Evolutionary conservation across 2,113 vertebrate species (phyloP).

Genomic region (Gavia stellata): DNA sequence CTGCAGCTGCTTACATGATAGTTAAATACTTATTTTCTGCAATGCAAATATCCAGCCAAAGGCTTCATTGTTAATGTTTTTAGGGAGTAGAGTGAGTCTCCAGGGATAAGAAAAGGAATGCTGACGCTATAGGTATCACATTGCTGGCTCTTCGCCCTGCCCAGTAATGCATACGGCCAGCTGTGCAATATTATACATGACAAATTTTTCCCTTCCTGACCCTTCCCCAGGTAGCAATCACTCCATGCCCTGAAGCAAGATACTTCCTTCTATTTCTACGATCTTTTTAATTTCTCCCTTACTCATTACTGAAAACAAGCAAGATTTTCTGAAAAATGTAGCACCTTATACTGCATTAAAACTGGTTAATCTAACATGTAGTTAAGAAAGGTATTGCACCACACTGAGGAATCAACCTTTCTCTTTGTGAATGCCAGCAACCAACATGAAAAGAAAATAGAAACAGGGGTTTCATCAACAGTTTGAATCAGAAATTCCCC

Average conservation of each 20-base stretch:
- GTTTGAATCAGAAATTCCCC: neutral
- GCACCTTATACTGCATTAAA: neutral
- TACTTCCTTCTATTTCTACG: neutral
- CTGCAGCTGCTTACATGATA: neutral
- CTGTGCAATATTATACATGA: neutral
- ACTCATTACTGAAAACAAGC: neutral
- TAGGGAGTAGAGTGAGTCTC: neutral
- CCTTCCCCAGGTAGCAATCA: neutral
- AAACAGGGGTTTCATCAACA: neutral
- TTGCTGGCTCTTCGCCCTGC: neutral
- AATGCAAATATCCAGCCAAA: neutral
- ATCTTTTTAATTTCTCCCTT: neutral
- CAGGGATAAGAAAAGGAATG: neutral
- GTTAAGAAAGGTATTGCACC: neutral
- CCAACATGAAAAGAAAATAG: rapidly evolving
- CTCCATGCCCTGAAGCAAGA: neutral
- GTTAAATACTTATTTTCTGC: neutral
- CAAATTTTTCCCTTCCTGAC: neutral
- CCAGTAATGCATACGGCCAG: neutral
- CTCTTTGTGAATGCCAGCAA: neutral
- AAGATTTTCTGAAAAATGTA: neutral
- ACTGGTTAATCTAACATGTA: neutral
- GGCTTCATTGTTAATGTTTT: neutral
- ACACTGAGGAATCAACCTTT: neutral
- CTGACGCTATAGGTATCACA: neutral